Evolutionary conservation across 2,888 invertebrate species (phyloP).

Genomic region (Calameuta pallipes): DNA sequence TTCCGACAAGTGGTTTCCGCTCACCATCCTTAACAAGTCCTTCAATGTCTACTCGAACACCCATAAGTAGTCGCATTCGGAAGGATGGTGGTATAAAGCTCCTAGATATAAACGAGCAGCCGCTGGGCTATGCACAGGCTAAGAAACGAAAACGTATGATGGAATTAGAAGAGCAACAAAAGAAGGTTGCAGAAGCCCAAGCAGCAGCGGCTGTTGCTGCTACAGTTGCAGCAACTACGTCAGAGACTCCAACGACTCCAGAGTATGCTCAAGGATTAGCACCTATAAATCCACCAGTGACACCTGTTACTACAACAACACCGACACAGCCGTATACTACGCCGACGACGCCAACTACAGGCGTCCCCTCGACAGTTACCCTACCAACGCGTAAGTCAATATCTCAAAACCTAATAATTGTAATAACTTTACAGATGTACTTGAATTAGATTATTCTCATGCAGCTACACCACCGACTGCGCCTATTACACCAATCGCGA

Average conservation of each 20-base stretch:
- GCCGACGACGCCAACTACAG: conserved; percentile 52
- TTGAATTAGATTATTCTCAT: neutral
- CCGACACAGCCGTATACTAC: conserved; percentile 48
- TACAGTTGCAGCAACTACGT: conserved; percentile 52
- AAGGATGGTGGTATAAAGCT: conserved; percentile 95
- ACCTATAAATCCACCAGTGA: conserved; percentile 71
- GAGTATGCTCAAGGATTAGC: conserved; percentile 86
- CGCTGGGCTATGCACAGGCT: conserved; percentile 83
- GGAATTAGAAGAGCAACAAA: conserved; percentile 76
- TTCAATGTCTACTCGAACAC: conserved; percentile 70
- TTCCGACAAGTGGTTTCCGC: conserved; percentile 76
- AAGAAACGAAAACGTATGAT: conserved; percentile 88
- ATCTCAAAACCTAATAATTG: neutral
- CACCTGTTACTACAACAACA: conserved; percentile 48
- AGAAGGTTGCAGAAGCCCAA: conserved; percentile 71
- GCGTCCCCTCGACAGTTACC: conserved; percentile 41
- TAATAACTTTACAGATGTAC: conserved; percentile 9
- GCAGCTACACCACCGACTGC: conserved; percentile 53
- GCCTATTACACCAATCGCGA: conserved; percentile 50
- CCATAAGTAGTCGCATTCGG: conserved; percentile 70
- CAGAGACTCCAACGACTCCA: conserved; percentile 71
- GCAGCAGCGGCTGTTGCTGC: conserved; percentile 58
- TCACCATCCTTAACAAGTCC: conserved; percentile 67
- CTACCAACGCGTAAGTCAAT: neutral
- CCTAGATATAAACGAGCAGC: conserved; percentile 93